A percentile compares a stretch with the other conserved stretches of the same genome.
These are phyloP conservation scores for Centruroides vittatus DNA, from an alignment of 1,140 invertebrate genomes.

Conservation along the genomic window DNA sequence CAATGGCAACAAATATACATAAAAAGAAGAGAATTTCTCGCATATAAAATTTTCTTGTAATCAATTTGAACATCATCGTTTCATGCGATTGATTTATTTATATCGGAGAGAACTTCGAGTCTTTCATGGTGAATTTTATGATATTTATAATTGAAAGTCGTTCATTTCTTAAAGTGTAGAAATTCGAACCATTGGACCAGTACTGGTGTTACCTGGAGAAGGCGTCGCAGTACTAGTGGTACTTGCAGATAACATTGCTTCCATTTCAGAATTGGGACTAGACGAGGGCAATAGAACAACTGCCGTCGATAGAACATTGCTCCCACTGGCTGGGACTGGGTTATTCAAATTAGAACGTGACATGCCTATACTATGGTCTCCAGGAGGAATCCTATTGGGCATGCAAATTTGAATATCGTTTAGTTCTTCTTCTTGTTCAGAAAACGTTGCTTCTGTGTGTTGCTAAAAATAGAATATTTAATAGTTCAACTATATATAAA, in stretches of 20 bases:
- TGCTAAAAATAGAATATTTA: conserved; percentile 21
- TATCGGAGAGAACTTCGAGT: too few relatives aligned
- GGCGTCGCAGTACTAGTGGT: neutral
- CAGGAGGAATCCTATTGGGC: conserved; percentile 24
- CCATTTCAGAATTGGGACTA: neutral
- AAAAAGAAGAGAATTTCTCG: too few relatives aligned
- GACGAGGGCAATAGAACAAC: neutral
- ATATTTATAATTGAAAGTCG: too few relatives aligned
- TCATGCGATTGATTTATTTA: too few relatives aligned
- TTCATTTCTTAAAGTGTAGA: neutral
- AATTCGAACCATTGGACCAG: neutral
- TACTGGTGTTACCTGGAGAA: neutral
- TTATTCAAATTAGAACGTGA: neutral
- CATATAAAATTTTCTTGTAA: too few relatives aligned
- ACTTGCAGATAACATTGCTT: neutral
- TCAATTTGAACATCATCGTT: too few relatives aligned
- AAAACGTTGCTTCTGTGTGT: conserved; percentile 24
- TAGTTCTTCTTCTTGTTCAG: conserved; percentile 31
- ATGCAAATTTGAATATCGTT: conserved; percentile 36
- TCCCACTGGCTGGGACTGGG: neutral
- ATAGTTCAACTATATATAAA: conserved; percentile 2
- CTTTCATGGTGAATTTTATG: too few relatives aligned
- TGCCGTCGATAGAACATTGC: neutral
- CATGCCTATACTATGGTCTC: neutral
- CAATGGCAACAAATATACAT: too few relatives aligned